phyloP scores from a whole-genome alignment of 2,797 vertebrate genomes.

The Momotus momota region DNA sequence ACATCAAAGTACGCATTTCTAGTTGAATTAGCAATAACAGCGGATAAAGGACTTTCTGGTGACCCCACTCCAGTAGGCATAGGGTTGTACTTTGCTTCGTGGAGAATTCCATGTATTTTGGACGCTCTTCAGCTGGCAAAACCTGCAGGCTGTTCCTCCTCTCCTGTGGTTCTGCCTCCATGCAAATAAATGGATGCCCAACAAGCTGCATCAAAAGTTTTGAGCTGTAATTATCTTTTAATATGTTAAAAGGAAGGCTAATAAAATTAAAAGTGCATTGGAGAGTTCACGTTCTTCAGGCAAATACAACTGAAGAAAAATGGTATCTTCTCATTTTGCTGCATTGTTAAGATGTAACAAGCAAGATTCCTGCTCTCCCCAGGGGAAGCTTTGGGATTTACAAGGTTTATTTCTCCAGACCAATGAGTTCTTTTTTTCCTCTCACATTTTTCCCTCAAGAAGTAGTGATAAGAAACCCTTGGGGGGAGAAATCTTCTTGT shows the following conservation, averaged over 20 bases:
- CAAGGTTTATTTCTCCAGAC: background rate
- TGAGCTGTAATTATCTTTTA: background rate
- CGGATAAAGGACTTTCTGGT: background rate
- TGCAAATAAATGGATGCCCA: background rate
- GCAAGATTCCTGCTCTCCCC: background rate
- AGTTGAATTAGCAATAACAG: background rate
- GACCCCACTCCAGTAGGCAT: background rate
- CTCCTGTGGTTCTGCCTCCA: fast-evolving
- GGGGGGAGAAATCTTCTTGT: background rate
- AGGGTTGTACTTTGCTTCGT: background rate
- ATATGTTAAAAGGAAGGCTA: background rate
- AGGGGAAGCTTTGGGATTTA: background rate
- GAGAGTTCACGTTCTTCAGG: background rate
- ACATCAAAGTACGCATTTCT: fast-evolving
- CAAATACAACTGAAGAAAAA: background rate
- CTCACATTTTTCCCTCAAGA: background rate
- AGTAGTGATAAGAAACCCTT: background rate
- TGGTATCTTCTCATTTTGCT: background rate
- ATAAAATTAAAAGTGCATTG: background rate
- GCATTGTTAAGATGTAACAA: background rate
- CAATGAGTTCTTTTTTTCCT: background rate
- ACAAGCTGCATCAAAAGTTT: background rate
- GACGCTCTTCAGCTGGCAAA: background rate
- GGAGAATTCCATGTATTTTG: background rate
- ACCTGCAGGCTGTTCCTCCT: background rate